phyloP scores from a whole-genome alignment of 2,113 vertebrate species.

The Cynopterus brachyotis region DNA sequence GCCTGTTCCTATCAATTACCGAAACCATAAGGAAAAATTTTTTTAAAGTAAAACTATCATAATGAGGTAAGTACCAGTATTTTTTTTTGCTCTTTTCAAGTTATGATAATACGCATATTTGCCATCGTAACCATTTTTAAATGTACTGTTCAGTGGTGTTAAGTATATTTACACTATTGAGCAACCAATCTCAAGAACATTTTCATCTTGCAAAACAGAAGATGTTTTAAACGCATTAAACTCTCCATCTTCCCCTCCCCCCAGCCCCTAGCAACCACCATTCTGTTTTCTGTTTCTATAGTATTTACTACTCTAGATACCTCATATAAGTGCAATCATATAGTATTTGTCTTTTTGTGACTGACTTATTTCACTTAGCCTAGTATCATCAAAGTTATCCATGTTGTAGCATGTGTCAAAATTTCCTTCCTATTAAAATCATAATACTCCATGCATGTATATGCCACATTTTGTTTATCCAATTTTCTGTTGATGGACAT shows the following conservation, averaged over 20 bases:
- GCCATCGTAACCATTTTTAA: neutral
- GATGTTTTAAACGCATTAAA: neutral
- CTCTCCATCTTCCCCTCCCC: neutral
- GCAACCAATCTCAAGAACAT: neutral
- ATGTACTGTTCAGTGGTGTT: neutral
- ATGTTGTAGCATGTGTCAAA: neutral
- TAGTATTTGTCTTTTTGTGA: neutral
- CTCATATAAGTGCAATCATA: neutral
- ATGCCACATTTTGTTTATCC: neutral
- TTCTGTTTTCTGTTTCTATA: neutral
- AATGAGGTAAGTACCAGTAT: conserved; percentile 72
- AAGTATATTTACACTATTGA: neutral
- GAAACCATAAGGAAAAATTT: conserved; percentile 37
- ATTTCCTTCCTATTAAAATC: conserved; percentile 1
- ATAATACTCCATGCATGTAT: neutral
- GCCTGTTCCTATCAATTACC: neutral
- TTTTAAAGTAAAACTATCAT: neutral
- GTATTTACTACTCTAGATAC: neutral
- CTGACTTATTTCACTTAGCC: neutral
- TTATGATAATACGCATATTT: neutral
- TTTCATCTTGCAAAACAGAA: conserved; percentile 18
- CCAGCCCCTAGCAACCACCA: neutral
- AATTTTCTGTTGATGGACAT: neutral
- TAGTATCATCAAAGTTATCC: neutral
- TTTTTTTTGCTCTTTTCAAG: neutral